Conservation (phyloP, 2,113 vertebrate species). For the Eonycteris spelaea region DNA sequence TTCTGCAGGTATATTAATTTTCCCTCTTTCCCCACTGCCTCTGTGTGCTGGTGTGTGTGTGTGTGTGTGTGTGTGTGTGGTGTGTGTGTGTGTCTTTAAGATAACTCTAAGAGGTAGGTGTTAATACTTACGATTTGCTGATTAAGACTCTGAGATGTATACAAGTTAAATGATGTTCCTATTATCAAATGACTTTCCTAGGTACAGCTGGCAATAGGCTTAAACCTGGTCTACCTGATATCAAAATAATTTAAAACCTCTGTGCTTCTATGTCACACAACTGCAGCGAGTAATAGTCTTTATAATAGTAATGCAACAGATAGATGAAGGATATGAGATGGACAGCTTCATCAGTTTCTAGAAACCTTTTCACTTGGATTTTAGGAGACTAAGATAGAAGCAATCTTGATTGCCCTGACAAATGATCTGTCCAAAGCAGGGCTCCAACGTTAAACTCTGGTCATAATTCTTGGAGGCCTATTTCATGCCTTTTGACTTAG, state of each 20-base stretch:
- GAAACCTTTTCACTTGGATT: not conserved
- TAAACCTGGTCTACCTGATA: not conserved
- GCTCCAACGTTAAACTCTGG: not conserved
- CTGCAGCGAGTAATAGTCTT: not conserved
- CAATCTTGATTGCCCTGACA: not conserved
- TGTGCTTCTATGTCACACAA: not conserved
- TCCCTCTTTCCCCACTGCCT: not conserved
- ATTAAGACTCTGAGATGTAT: not conserved
- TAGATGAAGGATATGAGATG: not conserved
- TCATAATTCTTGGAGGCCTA: conserved; percentile 39
- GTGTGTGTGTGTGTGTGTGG: not conserved
- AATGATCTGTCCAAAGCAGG: conserved; percentile 13
- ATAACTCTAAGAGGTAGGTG: not conserved
- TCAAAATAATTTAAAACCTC: not conserved
- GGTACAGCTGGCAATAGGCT: not conserved
- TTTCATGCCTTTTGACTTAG: conserved; percentile 37
- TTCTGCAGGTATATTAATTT: not conserved
- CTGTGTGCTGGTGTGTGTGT: too few relatives aligned
- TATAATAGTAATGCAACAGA: not conserved
- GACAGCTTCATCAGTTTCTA: not conserved
- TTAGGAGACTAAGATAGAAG: not conserved
- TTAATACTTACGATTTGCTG: not conserved
- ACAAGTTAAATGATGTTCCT: not conserved
- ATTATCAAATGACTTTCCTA: not conserved
- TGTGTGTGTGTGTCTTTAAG: not conserved